Base-by-base conservation (phyloP, 1,140 invertebrate species). In the Coenobita brevimanus region DNA sequence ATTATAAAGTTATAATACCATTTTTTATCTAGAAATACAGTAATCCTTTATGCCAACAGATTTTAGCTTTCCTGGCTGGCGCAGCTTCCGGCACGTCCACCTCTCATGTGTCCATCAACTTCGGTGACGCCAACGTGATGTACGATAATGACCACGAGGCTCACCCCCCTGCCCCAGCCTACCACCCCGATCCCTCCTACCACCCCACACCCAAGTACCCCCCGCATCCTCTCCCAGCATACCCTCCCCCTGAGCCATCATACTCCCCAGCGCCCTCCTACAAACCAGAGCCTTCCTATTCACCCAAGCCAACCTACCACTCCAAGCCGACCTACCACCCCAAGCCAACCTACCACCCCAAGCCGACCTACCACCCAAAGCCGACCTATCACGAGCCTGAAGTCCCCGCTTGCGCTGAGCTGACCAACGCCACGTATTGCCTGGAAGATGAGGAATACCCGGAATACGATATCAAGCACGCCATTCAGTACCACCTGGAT, bases 401-500 rank as follows among this genome's bases (percentile, higher is more conserved):
- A 27, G n/a, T 41, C 0, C 86, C 86, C 30, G 27, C 86, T 36
- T 81, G 86, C 24, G 67, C 78, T 27, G 54, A 81, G 60, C 71
- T 54, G 17, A 90, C 87, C 78, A 88, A 83, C 50, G 64, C 41
- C 33, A 83, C 64, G 4, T 82, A 50, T 43, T 83, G 81, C 46
- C 24, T 89, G 8, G 80, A 90, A 50, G 89, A 90, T 71, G 57
- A 69, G 21, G 90, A 85, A 15, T 90, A 91, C 71, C 90, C 90
- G 1, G 64, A 46, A 33, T 89, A 91, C 71, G 91, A 90, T 41
- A 89, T 90, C 27, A 82, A 90, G 54, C 76, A 89, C 24, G 89
- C 90, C 64, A 75, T 89, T 10, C 82, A 91, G 43, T 81, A 90
- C 67, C 89, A 91, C 80, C 89, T 91, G 62, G 88, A 91, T 30